A percentile compares a stretch with the other conserved stretches of the same genome.
Evolutionary conservation across 2,888 invertebrate genomes (phyloP).

Genomic region (Cyclophora punctaria): DNA sequence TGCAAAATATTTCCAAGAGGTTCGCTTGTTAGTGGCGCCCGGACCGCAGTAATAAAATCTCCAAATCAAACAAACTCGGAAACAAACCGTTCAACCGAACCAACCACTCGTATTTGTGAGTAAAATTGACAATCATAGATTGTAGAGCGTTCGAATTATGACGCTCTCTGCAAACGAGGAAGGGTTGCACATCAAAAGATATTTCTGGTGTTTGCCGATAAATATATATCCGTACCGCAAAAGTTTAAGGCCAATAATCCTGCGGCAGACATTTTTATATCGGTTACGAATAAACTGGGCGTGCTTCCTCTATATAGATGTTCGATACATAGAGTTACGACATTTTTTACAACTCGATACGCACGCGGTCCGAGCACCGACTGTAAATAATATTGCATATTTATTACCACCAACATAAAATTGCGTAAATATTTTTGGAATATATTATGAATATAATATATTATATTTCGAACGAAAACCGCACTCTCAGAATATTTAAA

Average conservation of each 20-base stretch:
- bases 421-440: slow-evolving; percentile 8
- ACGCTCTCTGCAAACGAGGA: slow-evolving; percentile 33
- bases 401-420: slow-evolving; percentile 14
- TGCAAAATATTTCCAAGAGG: slow-evolving; percentile 44
- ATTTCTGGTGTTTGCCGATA: slow-evolving; percentile 3
- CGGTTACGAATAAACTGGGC: slow-evolving; percentile 14
- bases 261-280: slow-evolving; percentile 17
- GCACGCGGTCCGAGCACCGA: slow-evolving; percentile 10
- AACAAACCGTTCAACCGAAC: slow-evolving; percentile 47
- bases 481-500: background rate
- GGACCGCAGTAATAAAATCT: background rate
- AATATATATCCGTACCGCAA: slow-evolving; percentile 12
- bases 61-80: slow-evolving; percentile 24
- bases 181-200: slow-evolving; percentile 17
- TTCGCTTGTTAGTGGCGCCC: slow-evolving; percentile 42
- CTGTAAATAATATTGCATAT: slow-evolving; percentile 18
- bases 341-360: slow-evolving; percentile 18
- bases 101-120: slow-evolving; percentile 39
- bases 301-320: slow-evolving; percentile 8
- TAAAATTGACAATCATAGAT: slow-evolving; percentile 58
- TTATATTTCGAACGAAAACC: background rate
- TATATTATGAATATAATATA: background rate
- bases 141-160: slow-evolving; percentile 39
- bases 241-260: slow-evolving; percentile 18
- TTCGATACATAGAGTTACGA: slow-evolving; percentile 15